These are phyloP conservation scores for Acleris laterana DNA, from an alignment of 2,888 invertebrate genomes.

Conservation along the genomic window DNA sequence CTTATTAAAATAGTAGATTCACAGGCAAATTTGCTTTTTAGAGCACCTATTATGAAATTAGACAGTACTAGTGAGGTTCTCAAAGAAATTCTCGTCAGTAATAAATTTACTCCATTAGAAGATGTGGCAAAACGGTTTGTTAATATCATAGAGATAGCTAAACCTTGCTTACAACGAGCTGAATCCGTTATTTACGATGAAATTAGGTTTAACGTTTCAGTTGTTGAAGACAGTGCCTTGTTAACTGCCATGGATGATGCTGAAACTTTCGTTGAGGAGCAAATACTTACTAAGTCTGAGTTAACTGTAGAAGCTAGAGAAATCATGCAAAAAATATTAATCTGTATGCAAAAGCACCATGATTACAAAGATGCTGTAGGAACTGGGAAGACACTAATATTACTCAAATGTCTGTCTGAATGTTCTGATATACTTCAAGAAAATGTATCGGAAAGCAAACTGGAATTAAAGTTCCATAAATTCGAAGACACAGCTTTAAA, in stretches of 20 bases:
- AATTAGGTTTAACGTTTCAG: constrained; percentile 44
- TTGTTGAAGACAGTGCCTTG: constrained; percentile 45
- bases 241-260: constrained; percentile 53
- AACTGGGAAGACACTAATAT: constrained; percentile 61
- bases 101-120: constrained; percentile 44
- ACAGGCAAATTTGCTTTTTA: constrained; percentile 58
- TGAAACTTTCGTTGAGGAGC: constrained; percentile 46
- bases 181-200: constrained; percentile 51
- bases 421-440: constrained; percentile 62
- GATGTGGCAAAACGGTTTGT: constrained; percentile 44
- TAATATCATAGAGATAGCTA: constrained; percentile 45
- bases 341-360: constrained; percentile 60
- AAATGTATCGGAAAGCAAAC: constrained; percentile 43
- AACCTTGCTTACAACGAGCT: constrained; percentile 48
- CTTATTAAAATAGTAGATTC: constrained; percentile 59
- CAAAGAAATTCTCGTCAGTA: constrained; percentile 40
- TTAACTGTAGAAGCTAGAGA: constrained; percentile 41
- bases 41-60: constrained; percentile 54
- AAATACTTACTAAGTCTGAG: constrained; percentile 37
- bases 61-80: constrained; percentile 44
- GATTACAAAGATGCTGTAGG: constrained; percentile 62
- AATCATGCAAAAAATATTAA: constrained; percentile 50
- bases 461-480: constrained; percentile 46
- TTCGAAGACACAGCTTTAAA: constrained; percentile 53
- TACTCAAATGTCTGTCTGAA: constrained; percentile 69